A percentile compares a stretch with the other conserved stretches of the same genome.
Evolutionary conservation across 1,140 invertebrate species (phyloP).

Genomic region (Drosophila pruinosa): DNA sequence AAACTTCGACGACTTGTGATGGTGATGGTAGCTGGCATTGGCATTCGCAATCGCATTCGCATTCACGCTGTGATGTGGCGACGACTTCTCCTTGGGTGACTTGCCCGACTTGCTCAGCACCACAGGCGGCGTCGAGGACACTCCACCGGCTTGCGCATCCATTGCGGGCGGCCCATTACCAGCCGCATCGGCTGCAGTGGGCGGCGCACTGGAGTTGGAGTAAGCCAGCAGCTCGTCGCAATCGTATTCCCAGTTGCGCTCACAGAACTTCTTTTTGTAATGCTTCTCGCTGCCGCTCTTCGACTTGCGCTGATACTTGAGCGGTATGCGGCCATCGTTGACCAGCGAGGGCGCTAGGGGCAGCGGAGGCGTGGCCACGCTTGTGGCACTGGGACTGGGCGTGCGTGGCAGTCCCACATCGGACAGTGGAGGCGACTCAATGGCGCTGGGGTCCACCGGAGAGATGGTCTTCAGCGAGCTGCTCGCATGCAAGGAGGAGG

Average conservation of each 20-base stretch:
- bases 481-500: conserved; percentile 54
- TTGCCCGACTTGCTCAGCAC: conserved; percentile 55
- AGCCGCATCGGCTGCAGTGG: conserved; percentile 66
- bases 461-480: conserved; percentile 67
- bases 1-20: conserved; percentile 85
- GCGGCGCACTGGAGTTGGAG: conserved; percentile 68
- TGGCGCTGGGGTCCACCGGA: conserved; percentile 66
- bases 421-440: conserved; percentile 84
- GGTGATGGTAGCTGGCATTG: conserved; percentile 55
- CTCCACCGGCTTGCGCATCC: background rate
- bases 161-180: conserved; percentile 47
- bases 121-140: background rate
- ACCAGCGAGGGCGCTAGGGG: conserved; percentile 48
- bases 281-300: conserved; percentile 86
- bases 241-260: conserved; percentile 86
- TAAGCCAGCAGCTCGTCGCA: conserved; percentile 82
- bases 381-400: conserved; percentile 85
- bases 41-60: conserved; percentile 8
- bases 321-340: conserved; percentile 74
- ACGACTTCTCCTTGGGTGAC: conserved; percentile 74
- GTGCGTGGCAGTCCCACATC: conserved; percentile 87
- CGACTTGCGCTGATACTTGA: conserved; percentile 87
- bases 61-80: conserved; percentile 50
- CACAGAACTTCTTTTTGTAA: conserved; percentile 91
- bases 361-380: conserved; percentile 83